A percentile compares a stretch with the other conserved stretches of the same genome.
phyloP scores from a whole-genome alignment of 2,888 invertebrate genomes.

The Gnatocerus cornutus region DNA sequence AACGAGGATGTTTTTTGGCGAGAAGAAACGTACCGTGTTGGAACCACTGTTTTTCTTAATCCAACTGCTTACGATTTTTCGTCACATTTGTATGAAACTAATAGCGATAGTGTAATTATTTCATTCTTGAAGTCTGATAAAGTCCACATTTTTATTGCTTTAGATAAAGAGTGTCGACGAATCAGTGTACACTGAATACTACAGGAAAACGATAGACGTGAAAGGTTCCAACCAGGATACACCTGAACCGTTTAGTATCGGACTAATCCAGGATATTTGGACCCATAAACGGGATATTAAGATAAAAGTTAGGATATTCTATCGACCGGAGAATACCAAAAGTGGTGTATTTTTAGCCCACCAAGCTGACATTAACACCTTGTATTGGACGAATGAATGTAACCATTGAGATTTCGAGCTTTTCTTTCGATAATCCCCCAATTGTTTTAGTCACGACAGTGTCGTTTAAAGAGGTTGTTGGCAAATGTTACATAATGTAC shows the following conservation, averaged over 20 bases:
- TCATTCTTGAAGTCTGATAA: neutral
- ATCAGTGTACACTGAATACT: constrained; percentile 85
- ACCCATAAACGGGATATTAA: constrained; percentile 74
- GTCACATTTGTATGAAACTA: constrained; percentile 4
- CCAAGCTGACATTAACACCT: constrained; percentile 80
- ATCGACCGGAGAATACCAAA: constrained; percentile 84
- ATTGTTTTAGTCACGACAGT: constrained; percentile 72
- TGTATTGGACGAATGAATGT: constrained; percentile 87
- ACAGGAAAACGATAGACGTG: constrained; percentile 81
- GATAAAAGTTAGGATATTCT: constrained; percentile 80
- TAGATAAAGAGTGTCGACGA: constrained; percentile 73
- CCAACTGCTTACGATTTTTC: constrained; percentile 77
- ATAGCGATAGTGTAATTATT: constrained; percentile 9
- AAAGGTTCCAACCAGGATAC: constrained; percentile 82
- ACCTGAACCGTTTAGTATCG: constrained; percentile 85
- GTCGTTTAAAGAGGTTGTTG: constrained; percentile 76
- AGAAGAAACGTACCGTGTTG: constrained; percentile 77
- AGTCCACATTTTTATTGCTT: neutral
- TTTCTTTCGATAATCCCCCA: too few relatives aligned
- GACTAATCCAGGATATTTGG: constrained; percentile 78
- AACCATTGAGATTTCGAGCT: neutral
- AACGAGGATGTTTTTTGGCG: constrained; percentile 75
- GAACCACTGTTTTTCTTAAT: constrained; percentile 80
- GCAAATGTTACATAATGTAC: constrained; percentile 81
- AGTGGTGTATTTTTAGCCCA: constrained; percentile 74